A percentile compares a stretch with the other conserved stretches of the same genome.
Evolutionary conservation across 1,140 invertebrate genomes (phyloP).

Genomic region (Whitmania pigra): DNA sequence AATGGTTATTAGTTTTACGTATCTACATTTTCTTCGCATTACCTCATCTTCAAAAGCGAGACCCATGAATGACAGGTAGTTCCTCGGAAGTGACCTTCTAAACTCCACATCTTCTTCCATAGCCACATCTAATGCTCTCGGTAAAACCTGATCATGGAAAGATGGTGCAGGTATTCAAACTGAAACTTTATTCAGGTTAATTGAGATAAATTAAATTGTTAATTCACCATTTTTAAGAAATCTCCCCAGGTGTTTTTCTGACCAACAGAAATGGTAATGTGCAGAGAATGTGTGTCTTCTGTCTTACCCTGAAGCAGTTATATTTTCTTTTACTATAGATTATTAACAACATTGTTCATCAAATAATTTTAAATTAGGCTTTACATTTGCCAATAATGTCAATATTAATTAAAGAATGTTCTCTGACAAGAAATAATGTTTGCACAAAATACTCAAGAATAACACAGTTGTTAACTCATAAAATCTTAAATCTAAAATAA

Average conservation of each 20-base stretch:
- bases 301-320: slow-evolving; percentile 53
- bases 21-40: slow-evolving; percentile 19
- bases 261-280: slow-evolving; percentile 80
- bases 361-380: background rate
- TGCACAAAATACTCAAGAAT: too few relatives aligned
- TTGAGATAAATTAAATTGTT: background rate
- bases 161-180: background rate
- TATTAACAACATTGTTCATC: background rate
- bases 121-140: slow-evolving; percentile 59
- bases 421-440: too few relatives aligned
- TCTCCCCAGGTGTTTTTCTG: slow-evolving; percentile 81
- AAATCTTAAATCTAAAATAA: too few relatives aligned
- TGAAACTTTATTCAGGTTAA: background rate
- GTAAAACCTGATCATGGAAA: slow-evolving; percentile 49
- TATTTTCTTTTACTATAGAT: background rate
- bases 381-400: too few relatives aligned
- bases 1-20: background rate
- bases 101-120: slow-evolving; percentile 58
- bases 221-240: slow-evolving; percentile 58
- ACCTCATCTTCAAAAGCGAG: slow-evolving; percentile 41
- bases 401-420: too few relatives aligned
- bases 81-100: slow-evolving; percentile 63
- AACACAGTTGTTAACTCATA: too few relatives aligned
- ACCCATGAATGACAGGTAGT: slow-evolving; percentile 63
- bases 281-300: slow-evolving; percentile 66